Conservation (phyloP, 2,888 invertebrate species). For the Syrphus vitripennis region DNA sequence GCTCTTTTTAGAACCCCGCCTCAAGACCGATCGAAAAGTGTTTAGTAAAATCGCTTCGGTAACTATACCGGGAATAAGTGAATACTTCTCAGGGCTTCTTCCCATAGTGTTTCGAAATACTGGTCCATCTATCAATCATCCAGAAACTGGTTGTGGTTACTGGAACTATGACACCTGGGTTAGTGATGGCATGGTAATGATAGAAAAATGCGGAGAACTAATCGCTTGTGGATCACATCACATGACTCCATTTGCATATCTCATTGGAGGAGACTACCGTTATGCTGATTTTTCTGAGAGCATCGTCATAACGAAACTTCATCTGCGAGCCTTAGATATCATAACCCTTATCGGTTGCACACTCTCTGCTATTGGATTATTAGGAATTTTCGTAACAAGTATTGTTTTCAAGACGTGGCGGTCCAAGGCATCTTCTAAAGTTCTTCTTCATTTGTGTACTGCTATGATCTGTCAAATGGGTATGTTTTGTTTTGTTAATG, state of each 20-base stretch:
- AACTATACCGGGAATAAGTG: slow-evolving; percentile 83
- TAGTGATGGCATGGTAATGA: slow-evolving; percentile 82
- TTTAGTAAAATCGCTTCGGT: slow-evolving; percentile 84
- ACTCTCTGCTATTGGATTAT: slow-evolving; percentile 83
- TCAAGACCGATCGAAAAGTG: slow-evolving; percentile 75
- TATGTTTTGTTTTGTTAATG: slow-evolving; percentile 77
- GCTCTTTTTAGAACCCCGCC: slow-evolving; percentile 82
- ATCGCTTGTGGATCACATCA: slow-evolving; percentile 83
- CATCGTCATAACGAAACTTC: slow-evolving; percentile 77
- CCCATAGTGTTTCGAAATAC: slow-evolving; percentile 41
- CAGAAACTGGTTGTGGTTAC: slow-evolving; percentile 82
- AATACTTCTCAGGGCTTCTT: slow-evolving; percentile 42
- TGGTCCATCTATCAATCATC: background rate
- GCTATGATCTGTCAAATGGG: slow-evolving; percentile 85
- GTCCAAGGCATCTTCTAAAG: slow-evolving; percentile 85
- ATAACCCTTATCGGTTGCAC: slow-evolving; percentile 84
- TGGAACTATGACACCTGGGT: slow-evolving; percentile 86
- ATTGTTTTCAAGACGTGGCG: slow-evolving; percentile 84
- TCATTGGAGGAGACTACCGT: slow-evolving; percentile 79
- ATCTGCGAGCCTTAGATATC: slow-evolving; percentile 82
- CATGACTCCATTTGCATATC: slow-evolving; percentile 84
- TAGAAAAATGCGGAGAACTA: slow-evolving; percentile 74
- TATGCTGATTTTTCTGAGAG: slow-evolving; percentile 75
- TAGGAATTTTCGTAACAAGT: slow-evolving; percentile 85
- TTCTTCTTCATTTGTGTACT: slow-evolving; percentile 85